Conservation (phyloP, 2,797 vertebrate species). For the Rallus crepitans region DNA sequence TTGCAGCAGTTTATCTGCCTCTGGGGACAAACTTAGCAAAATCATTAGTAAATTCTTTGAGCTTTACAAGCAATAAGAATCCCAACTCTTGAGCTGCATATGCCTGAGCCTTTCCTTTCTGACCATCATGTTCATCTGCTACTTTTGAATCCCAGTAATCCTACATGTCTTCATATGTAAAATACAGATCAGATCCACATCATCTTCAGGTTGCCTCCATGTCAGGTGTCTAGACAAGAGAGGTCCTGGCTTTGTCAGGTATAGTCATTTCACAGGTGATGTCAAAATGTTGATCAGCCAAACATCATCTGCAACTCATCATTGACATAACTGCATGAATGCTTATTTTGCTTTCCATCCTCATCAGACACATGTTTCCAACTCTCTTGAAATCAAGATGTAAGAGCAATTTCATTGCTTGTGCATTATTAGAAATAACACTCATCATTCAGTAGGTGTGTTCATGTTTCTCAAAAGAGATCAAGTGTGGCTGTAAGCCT, state of each 20-base stretch:
- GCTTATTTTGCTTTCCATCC: neutral
- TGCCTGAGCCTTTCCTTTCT: neutral
- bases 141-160: neutral
- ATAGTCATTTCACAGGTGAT: neutral
- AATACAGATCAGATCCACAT: neutral
- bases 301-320: neutral
- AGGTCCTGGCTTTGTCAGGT: neutral
- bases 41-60: neutral
- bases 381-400: neutral
- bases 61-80: neutral
- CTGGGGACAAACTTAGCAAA: neutral
- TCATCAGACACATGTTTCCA: neutral
- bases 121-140: neutral
- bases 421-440: neutral
- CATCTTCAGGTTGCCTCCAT: neutral
- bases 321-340: neutral
- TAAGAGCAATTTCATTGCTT: neutral
- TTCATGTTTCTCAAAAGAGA: neutral
- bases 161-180: neutral
- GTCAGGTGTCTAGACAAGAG: neutral
- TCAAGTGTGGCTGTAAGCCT: neutral
- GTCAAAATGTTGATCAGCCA: neutral
- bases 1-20: neutral
- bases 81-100: neutral
- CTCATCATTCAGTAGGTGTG: neutral